phyloP scores from a whole-genome alignment of 2,888 invertebrate genomes.

The Amiota mariae region DNA sequence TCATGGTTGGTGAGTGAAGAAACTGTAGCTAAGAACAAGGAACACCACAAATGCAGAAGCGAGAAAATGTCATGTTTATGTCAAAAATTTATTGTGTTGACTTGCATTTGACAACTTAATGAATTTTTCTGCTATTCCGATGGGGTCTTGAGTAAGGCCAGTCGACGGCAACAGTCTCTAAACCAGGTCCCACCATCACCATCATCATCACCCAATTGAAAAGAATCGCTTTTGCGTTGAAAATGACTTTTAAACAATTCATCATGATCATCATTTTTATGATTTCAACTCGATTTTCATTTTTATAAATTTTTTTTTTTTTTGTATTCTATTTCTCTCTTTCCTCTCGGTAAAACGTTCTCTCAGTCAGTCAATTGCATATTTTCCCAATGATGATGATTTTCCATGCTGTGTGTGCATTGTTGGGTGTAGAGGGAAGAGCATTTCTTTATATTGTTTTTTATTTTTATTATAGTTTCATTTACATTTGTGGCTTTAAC shows the following conservation, averaged over 20 bases:
- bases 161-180: background rate
- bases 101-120: conserved; percentile 66
- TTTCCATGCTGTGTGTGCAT: too few species aligned
- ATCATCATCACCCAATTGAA: background rate
- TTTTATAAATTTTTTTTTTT: background rate
- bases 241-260: conserved; percentile 51
- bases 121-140: conserved; percentile 51
- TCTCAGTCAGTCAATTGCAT: background rate
- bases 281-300: background rate
- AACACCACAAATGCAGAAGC: background rate
- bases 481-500: conserved; percentile 13
- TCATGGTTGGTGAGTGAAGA: background rate
- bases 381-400: too few species aligned
- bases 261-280: conserved; percentile 42
- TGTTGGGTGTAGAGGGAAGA: too few species aligned
- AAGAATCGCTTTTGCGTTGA: conserved; percentile 9
- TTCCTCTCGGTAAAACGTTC: background rate
- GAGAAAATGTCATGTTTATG: conserved; percentile 53
- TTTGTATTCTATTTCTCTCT: too few species aligned
- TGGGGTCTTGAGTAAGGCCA: background rate
- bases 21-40: background rate
- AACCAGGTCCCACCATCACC: background rate
- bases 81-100: conserved; percentile 62
- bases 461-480: background rate
- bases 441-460: background rate